Evolutionary conservation across 2,888 invertebrate genomes (phyloP), one percentile per base, ranked within the genome.

Genomic region (Punctoribates punctum): DNA sequence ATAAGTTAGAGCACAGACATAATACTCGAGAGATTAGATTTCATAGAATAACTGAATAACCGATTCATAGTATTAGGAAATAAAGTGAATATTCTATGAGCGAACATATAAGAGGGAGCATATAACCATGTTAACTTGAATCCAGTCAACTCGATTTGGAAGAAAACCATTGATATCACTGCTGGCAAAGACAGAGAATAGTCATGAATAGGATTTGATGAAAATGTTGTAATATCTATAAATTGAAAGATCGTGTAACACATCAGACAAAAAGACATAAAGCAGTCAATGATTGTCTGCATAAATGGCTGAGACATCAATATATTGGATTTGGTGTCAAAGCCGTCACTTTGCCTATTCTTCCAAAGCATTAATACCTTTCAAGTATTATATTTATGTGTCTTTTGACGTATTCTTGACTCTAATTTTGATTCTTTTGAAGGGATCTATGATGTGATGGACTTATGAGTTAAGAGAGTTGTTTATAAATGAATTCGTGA

Each of bases 11-110:
- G 67, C 67, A 67, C 67, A 29, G 62, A 15, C 23, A 54, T 67
- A n/a, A 67, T 67, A 67, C 67, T 8, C 67, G 15, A 42, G 67
- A 67, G 67, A 67, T 6, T 38, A 3, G 67, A 34, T 38, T 67
- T n/a, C 34, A 67, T 67, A 15, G 67, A 67, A 67, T 67, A 67
- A 67, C 67, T 67, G 67, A 67, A 67, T 67, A 67, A 67, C 67
- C 67, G n/a, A 67, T 67, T 67, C 67, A 38, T 67, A 67, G 67
- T 65, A 34, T 65, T 67, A n/a, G 1, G 13, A 67, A 67, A 65
- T 29, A 29, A 67, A 67, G 38, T 67, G 38, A 67, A 67, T 67
- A 67, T 67, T 38, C 15, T 67, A 38, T 67, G 38, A 67, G 29
- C 20, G 38, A 38, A 65, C 6, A 65, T 27, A 65, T 57, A 5